Base-by-base conservation (phyloP, 2,113 vertebrate genomes). In the Spea multiplicata region DNA sequence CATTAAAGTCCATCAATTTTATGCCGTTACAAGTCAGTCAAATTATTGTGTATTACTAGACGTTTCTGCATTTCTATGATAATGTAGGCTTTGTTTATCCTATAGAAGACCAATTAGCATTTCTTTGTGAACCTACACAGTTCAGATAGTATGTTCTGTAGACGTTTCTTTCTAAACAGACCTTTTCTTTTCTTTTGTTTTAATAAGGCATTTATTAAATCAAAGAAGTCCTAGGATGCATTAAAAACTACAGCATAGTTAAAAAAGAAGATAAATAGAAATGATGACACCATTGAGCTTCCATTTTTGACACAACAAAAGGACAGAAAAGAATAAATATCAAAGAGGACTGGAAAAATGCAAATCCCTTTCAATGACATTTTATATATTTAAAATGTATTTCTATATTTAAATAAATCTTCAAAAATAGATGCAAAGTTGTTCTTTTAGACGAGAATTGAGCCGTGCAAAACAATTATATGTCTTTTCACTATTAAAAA, bases 71-170 rank as follows among this genome's bases (percentile, higher is more conserved):
- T 66, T 66, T 45, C 64, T 66, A 9, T 66, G 64, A 66, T 66
- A 66, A 59, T 66, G 64, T 44, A 66, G 44, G 3, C 64, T 10
- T 44, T 66, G 17, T 65, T 66, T 66, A 66, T 45, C 44, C 9
- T 66, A 45, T 45, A 66, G 44, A 66, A 45, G 30, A 66, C 64
- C 64, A 66, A 66, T 66, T 66, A 66, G 44, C 64, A 45, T 66
- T 45, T 8, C 30, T 66, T 45, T 66, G 64, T 44, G 13, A 66
- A 12, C 30, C 30, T 44, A 45, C 64, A 66, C 7, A 45, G 30
- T 44, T 66, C 44, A 66, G 64, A 45, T 64, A 64, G 17, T 66
- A 16, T 66, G 64, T 45, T 13, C 64, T 66, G 62, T 13, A 12
- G 55, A 10, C 50, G 8, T 59, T 12, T 59, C 14, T 59, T 66